Conservation (phyloP, 2,888 invertebrate species). For the Drosophila mettleri region DNA sequence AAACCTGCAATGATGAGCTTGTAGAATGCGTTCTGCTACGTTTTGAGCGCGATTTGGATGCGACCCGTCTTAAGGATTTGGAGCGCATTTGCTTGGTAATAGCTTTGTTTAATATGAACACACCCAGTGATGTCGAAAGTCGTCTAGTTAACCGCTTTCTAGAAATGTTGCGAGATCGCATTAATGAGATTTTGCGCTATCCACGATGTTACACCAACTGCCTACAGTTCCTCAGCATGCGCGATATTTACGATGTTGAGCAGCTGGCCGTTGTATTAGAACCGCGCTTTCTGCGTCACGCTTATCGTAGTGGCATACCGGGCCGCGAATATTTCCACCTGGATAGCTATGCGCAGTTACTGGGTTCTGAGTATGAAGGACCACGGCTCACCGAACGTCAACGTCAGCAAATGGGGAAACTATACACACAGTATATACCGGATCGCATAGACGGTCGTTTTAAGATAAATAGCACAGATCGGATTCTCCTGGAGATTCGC, state of each 20-base stretch:
- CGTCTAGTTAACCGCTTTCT: constrained; percentile 85
- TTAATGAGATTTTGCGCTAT: constrained; percentile 87
- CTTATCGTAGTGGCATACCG: constrained; percentile 86
- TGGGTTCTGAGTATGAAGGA: constrained; percentile 84
- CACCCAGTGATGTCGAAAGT: constrained; percentile 85
- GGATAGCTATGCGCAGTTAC: constrained; percentile 86
- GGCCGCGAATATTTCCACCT: constrained; percentile 88
- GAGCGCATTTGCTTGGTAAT: constrained; percentile 89
- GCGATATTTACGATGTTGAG: constrained; percentile 87
- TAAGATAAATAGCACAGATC: constrained; percentile 87
- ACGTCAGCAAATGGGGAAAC: constrained; percentile 87
- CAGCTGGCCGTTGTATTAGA: constrained; percentile 87
- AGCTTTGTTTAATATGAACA: constrained; percentile 87
- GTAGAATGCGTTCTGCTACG: constrained; percentile 86
- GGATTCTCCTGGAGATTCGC: constrained; percentile 87
- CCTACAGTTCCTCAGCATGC: constrained; percentile 87
- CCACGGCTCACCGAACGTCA: constrained; percentile 86
- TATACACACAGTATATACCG: constrained; percentile 87
- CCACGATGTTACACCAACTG: constrained; percentile 88
- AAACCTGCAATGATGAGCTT: constrained; percentile 85
- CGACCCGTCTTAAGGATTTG: constrained; percentile 89
- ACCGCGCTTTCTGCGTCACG: constrained; percentile 86
- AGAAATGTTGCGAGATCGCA: constrained; percentile 86
- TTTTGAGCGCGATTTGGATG: constrained; percentile 85
- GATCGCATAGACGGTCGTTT: constrained; percentile 85